A percentile compares a stretch with the other conserved stretches of the same genome.
Evolutionary conservation across 2,888 invertebrate species (phyloP).

Genomic region (Fragum sueziense): DNA sequence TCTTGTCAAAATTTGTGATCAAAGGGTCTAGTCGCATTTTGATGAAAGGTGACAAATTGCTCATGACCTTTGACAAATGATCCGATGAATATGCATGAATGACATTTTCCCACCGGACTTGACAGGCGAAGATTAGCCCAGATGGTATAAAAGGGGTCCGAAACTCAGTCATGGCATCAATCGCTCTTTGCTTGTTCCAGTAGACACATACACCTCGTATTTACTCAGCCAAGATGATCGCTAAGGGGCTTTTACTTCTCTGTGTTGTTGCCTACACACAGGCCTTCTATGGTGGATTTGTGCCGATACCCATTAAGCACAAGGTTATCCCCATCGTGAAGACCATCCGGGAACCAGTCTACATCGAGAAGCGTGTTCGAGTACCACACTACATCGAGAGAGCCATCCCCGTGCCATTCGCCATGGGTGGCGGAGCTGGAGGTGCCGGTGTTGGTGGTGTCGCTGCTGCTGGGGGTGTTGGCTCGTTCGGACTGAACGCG

Average conservation of each 20-base stretch:
- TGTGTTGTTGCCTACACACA: not conserved
- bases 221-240: not conserved
- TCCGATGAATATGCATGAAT: not conserved
- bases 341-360: slow-evolving; percentile 17
- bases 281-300: not conserved
- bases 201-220: not conserved
- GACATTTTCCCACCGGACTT: not conserved
- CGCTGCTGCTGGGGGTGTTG: not conserved
- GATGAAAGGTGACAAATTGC: not conserved
- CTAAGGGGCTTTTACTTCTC: not conserved
- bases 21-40: too few relatives aligned
- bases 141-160: not conserved
- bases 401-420: slow-evolving; percentile 2
- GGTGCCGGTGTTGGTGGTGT: not conserved
- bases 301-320: not conserved
- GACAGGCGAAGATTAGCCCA: too few relatives aligned
- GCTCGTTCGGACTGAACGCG: not conserved
- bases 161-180: not conserved
- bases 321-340: slow-evolving; percentile 9
- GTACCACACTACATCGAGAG: slow-evolving; percentile 17
- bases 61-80: slow-evolving; percentile 3
- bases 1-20: too few relatives aligned
- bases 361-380: slow-evolving; percentile 1
- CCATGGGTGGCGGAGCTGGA: not conserved
- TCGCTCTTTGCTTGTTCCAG: not conserved